These are phyloP conservation scores for Nothura maculosa DNA, from an alignment of 2,797 vertebrate species.

Conservation along the genomic window DNA sequence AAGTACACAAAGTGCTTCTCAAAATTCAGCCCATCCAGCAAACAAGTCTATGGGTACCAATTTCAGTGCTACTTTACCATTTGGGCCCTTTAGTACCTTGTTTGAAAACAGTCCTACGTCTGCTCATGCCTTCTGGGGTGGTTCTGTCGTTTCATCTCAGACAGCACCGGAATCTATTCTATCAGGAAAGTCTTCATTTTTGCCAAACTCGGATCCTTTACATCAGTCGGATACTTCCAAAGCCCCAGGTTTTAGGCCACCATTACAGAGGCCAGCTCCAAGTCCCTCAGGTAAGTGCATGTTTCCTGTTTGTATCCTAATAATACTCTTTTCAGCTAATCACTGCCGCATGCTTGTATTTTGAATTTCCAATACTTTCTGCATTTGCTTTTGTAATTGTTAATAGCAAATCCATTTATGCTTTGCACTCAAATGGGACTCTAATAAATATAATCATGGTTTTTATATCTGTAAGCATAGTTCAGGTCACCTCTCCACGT, in stretches of 20 bases:
- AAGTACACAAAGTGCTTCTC: conserved; percentile 89
- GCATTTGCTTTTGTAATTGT: background rate
- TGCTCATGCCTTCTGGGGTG: conserved; percentile 86
- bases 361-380: background rate
- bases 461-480: background rate
- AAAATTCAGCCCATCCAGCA: conserved; percentile 82
- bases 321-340: fast-evolving
- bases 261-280: conserved; percentile 85
- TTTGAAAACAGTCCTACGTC: conserved; percentile 84
- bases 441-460: fast-evolving
- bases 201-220: conserved; percentile 86
- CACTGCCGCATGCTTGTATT: background rate
- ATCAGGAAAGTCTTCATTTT: conserved; percentile 84
- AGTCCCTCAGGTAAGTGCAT: conserved; percentile 84
- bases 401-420: background rate
- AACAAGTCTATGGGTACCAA: conserved; percentile 84
- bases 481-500: background rate
- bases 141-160: conserved; percentile 86
- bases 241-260: conserved; percentile 87
- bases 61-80: conserved; percentile 84
- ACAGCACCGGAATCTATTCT: conserved; percentile 84
- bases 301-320: fast-evolving
- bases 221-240: conserved; percentile 88
- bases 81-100: conserved; percentile 85
- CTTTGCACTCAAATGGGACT: background rate